phyloP scores from a whole-genome alignment of 2,888 invertebrate species.

The Serrognathus titanus region DNA sequence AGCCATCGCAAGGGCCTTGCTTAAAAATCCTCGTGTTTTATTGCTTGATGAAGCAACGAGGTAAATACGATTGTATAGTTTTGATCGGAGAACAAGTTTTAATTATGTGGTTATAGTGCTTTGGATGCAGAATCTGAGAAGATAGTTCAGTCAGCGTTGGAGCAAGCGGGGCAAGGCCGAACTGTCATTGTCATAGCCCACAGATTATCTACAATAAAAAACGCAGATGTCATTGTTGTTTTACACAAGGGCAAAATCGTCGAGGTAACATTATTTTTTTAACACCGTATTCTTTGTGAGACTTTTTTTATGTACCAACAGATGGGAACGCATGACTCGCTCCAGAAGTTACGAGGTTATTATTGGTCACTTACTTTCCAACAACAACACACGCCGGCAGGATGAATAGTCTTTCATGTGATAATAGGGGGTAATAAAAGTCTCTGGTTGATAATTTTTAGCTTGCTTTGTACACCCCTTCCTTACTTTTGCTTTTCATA shows the following conservation, averaged over 20 bases:
- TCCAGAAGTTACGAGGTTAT: conserved; percentile 73
- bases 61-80: conserved; percentile 47
- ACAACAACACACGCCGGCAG: conserved; percentile 48
- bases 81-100: background rate
- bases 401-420: conserved; percentile 3
- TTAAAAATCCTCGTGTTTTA: conserved; percentile 85
- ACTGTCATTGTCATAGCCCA: conserved; percentile 96
- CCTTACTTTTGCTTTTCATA: background rate
- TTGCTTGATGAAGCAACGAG: conserved; percentile 94
- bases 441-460: background rate
- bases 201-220: conserved; percentile 83
- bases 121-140: conserved; percentile 90
- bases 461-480: background rate
- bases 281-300: conserved; percentile 7
- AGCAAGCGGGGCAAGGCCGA: conserved; percentile 75
- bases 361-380: conserved; percentile 84
- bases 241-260: conserved; percentile 78
- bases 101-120: conserved; percentile 60
- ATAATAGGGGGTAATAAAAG: background rate
- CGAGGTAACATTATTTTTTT: conserved; percentile 57
- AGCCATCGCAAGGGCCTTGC: conserved; percentile 88
- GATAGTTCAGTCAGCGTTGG: conserved; percentile 84
- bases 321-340: conserved; percentile 80
- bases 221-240: conserved; percentile 90
- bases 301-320: conserved; percentile 45